Evolutionary conservation across 2,113 vertebrate species (phyloP).

Genomic region (Edolisoma coerulescens): DNA sequence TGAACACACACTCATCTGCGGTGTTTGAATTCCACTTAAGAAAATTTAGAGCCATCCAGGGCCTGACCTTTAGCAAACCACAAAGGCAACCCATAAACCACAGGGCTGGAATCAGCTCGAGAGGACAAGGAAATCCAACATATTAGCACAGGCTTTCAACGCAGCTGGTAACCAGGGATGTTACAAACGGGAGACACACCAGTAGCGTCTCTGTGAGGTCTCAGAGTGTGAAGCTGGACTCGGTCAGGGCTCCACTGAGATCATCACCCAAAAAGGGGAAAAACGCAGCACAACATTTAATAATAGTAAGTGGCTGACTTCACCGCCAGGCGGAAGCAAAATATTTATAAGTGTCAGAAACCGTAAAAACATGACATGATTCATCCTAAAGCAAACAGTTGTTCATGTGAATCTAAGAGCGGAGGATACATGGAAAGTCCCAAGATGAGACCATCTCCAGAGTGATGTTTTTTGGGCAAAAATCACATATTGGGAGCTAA

Average conservation of each 20-base stretch:
- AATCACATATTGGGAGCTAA: not conserved
- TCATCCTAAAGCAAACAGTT: conserved; percentile 9
- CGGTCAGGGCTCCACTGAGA: not conserved
- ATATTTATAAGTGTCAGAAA: conserved; percentile 38
- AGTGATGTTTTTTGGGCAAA: not conserved
- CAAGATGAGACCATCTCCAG: not conserved
- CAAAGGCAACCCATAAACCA: conserved; percentile 63
- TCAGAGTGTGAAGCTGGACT: not conserved
- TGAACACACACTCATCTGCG: not conserved
- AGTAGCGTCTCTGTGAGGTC: not conserved
- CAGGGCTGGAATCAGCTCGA: conserved; percentile 37
- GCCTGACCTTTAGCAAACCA: conserved; percentile 67
- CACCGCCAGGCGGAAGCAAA: not conserved
- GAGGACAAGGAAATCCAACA: conserved; percentile 21
- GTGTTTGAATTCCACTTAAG: conserved; percentile 61
- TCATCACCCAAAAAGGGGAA: not conserved
- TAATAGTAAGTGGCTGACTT: conserved; percentile 38
- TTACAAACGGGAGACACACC: not conserved
- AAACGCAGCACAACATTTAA: not conserved
- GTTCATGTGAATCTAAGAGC: not conserved
- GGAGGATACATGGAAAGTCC: conserved; percentile 11
- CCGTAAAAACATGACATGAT: conserved; percentile 12
- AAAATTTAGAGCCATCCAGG: conserved; percentile 42
- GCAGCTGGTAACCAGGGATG: not conserved
- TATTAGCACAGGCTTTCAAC: conserved; percentile 1